phyloP scores from a whole-genome alignment of 2,888 invertebrate species.

The Lithodes maja region DNA sequence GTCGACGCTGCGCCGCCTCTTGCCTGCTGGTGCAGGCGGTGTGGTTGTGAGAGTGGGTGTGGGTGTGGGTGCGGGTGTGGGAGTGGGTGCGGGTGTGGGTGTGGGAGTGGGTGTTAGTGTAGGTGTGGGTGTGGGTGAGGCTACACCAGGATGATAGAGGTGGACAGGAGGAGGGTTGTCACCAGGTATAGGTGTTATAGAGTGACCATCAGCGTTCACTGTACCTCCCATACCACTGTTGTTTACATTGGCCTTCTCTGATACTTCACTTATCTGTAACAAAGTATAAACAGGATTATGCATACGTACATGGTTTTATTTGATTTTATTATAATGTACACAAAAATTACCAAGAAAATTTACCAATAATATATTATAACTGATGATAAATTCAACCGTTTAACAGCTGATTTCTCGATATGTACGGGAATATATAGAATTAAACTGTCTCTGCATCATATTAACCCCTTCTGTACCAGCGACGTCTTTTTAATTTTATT shows the following conservation, averaged over 20 bases:
- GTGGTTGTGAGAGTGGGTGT: background rate
- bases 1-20: conserved; percentile 41
- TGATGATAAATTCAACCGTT: too few relatives aligned
- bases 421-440: too few relatives aligned
- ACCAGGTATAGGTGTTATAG: background rate
- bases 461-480: too few relatives aligned
- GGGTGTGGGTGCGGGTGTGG: background rate
- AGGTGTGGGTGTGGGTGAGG: background rate
- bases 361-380: too few relatives aligned
- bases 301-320: too few relatives aligned
- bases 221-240: background rate
- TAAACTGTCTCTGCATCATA: too few relatives aligned
- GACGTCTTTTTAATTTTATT: too few relatives aligned
- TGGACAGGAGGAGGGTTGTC: conserved; percentile 44
- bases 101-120: background rate
- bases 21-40: conserved; percentile 19
- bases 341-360: too few relatives aligned
- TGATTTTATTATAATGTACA: too few relatives aligned
- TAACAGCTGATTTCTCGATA: too few relatives aligned
- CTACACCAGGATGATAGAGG: conserved; percentile 57
- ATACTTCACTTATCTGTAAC: conserved; percentile 7
- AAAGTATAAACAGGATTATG: background rate
- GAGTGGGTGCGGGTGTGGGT: background rate
- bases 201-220: background rate
- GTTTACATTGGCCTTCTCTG: background rate